Conservation (phyloP, 1,140 invertebrate genomes). For the Mycetomoellerius zeteki region DNA sequence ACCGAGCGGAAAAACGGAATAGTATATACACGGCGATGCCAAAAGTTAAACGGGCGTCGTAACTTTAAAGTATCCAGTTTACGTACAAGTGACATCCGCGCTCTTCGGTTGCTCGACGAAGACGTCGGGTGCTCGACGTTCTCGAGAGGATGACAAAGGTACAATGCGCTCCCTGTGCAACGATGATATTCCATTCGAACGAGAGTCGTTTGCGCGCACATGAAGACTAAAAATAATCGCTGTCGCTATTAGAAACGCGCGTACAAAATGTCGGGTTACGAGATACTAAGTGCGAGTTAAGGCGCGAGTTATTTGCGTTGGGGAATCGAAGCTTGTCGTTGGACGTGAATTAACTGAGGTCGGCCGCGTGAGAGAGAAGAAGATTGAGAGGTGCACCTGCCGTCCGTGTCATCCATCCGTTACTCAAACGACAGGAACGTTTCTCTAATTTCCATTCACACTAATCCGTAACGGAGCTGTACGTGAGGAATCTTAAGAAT, state of each 20-base stretch:
- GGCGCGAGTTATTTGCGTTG: slow-evolving; percentile 56
- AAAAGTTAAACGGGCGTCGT: slow-evolving; percentile 26
- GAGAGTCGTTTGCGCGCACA: slow-evolving; percentile 25
- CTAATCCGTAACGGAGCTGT: slow-evolving; percentile 59
- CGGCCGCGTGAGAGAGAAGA: slow-evolving; percentile 50
- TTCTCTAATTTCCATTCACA: slow-evolving; percentile 66
- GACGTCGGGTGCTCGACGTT: slow-evolving; percentile 36
- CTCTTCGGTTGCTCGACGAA: slow-evolving; percentile 13
- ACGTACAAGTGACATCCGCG: not conserved
- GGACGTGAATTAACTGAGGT: slow-evolving; percentile 66
- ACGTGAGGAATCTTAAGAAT: slow-evolving; percentile 44
- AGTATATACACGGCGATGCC: not conserved
- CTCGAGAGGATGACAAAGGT: slow-evolving; percentile 50
- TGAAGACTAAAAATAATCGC: slow-evolving; percentile 43
- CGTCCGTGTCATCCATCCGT: slow-evolving; percentile 61
- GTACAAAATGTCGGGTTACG: slow-evolving; percentile 44
- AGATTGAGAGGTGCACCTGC: slow-evolving; percentile 69
- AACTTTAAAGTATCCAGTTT: slow-evolving; percentile 27
- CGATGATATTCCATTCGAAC: slow-evolving; percentile 42
- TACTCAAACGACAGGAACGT: slow-evolving; percentile 65
- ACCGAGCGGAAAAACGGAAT: not conserved
- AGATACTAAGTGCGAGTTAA: slow-evolving; percentile 54
- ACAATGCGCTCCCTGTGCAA: slow-evolving; percentile 36
- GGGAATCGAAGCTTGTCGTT: slow-evolving; percentile 60
- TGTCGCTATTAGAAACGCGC: slow-evolving; percentile 49